A percentile compares a stretch with the other conserved stretches of the same genome.
These are phyloP conservation scores for Anableps anableps DNA, from an alignment of 2,797 vertebrate species.

Conservation along the genomic window DNA sequence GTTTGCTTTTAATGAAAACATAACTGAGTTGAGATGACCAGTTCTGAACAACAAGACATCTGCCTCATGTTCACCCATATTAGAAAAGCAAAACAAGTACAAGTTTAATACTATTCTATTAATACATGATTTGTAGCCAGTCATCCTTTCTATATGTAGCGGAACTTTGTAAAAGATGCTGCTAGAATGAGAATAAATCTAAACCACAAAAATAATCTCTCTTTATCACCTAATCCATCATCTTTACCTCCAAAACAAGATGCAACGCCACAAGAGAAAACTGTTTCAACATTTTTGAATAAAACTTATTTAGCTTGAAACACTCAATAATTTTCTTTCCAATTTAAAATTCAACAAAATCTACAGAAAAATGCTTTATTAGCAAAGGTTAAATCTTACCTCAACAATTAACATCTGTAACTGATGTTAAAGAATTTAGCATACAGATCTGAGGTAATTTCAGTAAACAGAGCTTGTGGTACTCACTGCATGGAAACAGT, in stretches of 20 bases:
- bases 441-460: neutral
- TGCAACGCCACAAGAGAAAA: neutral
- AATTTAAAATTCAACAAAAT: neutral
- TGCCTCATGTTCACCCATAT: neutral
- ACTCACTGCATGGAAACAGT: slow-evolving; percentile 98
- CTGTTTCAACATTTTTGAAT: no score
- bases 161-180: neutral
- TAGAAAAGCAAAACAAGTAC: neutral
- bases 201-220: neutral
- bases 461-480: neutral
- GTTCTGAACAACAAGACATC: neutral
- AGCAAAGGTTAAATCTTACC: neutral
- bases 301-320: no score
- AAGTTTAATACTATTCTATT: neutral
- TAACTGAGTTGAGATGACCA: neutral
- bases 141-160: neutral
- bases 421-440: neutral
- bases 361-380: neutral
- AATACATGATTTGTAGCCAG: neutral
- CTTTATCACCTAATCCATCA: neutral
- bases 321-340: no score
- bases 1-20: no score
- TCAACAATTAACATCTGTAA: neutral
- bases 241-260: neutral
- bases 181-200: neutral